A percentile compares a stretch with the other conserved stretches of the same genome.
phyloP scores from a whole-genome alignment of 2,888 invertebrate species.

The Coelogynopora nodosa region DNA sequence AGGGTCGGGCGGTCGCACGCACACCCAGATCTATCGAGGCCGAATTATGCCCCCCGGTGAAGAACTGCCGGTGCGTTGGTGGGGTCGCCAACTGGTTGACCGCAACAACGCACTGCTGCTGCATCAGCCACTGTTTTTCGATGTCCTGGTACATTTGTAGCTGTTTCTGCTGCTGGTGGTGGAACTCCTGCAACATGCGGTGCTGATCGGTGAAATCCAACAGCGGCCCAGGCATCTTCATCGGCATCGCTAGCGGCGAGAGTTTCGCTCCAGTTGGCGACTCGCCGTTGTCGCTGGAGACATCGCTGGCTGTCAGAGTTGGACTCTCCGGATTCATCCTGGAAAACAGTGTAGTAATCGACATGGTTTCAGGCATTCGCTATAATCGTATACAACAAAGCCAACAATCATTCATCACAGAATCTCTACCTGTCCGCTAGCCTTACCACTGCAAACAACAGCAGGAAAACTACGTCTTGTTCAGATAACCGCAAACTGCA shows the following conservation, averaged over 20 bases:
- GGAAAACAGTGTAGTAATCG: not conserved
- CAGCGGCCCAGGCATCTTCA: not conserved
- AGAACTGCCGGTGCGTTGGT: not conserved
- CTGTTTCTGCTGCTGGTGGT: slow-evolving; percentile 3
- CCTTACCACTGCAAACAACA: not conserved
- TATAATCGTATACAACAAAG: too few species aligned
- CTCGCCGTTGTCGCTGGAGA: not conserved
- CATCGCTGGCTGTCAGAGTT: not conserved
- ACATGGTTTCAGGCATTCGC: not conserved
- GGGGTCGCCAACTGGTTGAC: not conserved
- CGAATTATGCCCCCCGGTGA: not conserved
- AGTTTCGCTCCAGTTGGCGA: not conserved
- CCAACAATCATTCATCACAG: too few species aligned
- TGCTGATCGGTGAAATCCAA: slow-evolving; percentile 11
- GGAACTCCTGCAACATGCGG: slow-evolving; percentile 17
- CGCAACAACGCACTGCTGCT: not conserved
- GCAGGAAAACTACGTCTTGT: not conserved
- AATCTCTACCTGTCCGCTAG: too few species aligned
- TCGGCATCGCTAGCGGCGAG: not conserved
- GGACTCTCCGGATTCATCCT: not conserved
- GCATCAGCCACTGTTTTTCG: not conserved
- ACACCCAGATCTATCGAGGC: slow-evolving; percentile 1
- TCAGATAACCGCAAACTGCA: not conserved
- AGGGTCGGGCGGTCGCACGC: not conserved
- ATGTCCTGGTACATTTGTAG: slow-evolving; percentile 15